A percentile compares a stretch with the other conserved stretches of the same genome.
These are phyloP conservation scores for Neoscelio sp. DNA, from an alignment of 2,888 invertebrate genomes.

Conservation along the genomic window DNA sequence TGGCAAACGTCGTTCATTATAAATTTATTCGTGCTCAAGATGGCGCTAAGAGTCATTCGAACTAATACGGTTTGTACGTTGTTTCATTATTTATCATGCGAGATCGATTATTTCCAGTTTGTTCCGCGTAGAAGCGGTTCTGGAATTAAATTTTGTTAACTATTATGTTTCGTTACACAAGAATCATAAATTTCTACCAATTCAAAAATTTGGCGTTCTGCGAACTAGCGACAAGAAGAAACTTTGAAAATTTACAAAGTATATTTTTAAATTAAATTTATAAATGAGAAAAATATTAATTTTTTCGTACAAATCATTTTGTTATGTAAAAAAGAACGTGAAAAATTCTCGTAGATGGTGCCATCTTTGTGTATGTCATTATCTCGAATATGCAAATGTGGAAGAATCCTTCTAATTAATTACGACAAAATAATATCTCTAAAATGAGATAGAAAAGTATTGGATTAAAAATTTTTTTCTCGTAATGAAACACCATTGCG, in stretches of 20 bases:
- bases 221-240: too few species aligned
- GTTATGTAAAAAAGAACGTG: too few species aligned
- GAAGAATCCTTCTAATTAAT: not conserved
- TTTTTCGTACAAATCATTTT: too few species aligned
- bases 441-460: too few species aligned
- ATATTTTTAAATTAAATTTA: too few species aligned
- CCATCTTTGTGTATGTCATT: not conserved
- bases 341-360: conserved; percentile 1
- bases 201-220: not conserved
- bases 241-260: too few species aligned
- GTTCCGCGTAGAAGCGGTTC: conserved; percentile 12
- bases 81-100: conserved; percentile 48
- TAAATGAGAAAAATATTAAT: too few species aligned
- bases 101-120: conserved; percentile 48
- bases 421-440: too few species aligned
- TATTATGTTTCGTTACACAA: not conserved
- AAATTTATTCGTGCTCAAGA: conserved; percentile 35
- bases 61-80: conserved; percentile 30
- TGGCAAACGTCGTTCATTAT: conserved; percentile 15
- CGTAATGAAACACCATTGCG: not conserved
- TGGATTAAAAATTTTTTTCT: not conserved
- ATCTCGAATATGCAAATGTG: not conserved
- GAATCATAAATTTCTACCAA: conserved; percentile 1
- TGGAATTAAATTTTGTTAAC: conserved; percentile 19
- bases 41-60: conserved; percentile 28